These are phyloP conservation scores for Chaenocephalus aceratus DNA, from an alignment of 2,113 vertebrate genomes.

Conservation along the genomic window DNA sequence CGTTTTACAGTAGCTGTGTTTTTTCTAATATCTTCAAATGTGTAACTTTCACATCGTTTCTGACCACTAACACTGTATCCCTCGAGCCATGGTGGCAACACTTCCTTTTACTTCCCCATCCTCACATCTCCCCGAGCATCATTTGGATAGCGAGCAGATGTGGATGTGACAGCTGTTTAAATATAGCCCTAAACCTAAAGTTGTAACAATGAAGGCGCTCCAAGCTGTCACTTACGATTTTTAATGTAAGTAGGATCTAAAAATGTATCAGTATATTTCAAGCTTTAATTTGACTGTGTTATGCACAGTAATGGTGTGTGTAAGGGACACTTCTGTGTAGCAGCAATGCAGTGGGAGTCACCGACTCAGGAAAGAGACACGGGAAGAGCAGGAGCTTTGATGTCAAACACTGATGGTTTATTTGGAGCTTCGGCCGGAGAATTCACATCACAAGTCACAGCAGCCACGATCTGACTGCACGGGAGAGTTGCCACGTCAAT, in stretches of 20 bases:
- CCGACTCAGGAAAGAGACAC: too few relatives aligned
- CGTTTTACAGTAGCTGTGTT: background rate
- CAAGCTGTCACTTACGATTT: background rate
- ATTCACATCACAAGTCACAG: too few relatives aligned
- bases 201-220: background rate
- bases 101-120: background rate
- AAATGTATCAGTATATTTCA: background rate
- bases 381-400: too few relatives aligned
- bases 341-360: too few relatives aligned
- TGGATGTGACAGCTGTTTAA: slow-evolving; percentile 25
- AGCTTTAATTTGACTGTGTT: background rate
- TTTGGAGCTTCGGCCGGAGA: too few relatives aligned
- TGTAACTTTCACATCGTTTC: background rate
- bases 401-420: too few relatives aligned
- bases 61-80: background rate
- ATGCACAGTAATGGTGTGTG: background rate
- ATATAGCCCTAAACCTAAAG: slow-evolving; percentile 17
- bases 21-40: background rate
- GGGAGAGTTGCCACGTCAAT: too few relatives aligned
- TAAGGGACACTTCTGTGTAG: too few relatives aligned
- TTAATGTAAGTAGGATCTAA: background rate
- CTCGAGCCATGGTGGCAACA: background rate
- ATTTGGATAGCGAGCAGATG: slow-evolving; percentile 18
- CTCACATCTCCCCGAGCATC: background rate
- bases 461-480: too few relatives aligned